phyloP scores from a whole-genome alignment of 2,797 vertebrate genomes.

The Myotis vivesi region DNA sequence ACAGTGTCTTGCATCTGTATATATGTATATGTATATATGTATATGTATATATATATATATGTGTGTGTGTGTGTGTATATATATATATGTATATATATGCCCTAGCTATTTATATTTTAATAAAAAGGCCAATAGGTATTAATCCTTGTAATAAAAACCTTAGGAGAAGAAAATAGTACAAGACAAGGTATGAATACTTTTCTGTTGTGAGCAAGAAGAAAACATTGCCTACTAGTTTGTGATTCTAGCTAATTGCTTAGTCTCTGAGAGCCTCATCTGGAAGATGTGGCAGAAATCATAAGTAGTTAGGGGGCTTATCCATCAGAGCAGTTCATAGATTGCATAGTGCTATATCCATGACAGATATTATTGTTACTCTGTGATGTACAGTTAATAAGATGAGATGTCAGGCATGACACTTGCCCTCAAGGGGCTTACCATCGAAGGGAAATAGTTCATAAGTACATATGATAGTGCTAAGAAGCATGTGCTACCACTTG shows the following conservation, averaged over 20 bases:
- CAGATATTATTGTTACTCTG: not conserved
- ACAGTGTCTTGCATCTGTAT: not conserved
- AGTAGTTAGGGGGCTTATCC: not conserved
- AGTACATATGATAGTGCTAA: not conserved
- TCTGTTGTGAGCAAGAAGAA: not conserved
- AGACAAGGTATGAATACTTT: not conserved
- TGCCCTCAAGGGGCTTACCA: slow-evolving; percentile 59
- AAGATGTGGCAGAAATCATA: slow-evolving; percentile 7
- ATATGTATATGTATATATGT: no score
- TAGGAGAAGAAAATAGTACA: slow-evolving; percentile 12
- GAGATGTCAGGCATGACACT: not conserved
- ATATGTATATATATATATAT: not conserved
- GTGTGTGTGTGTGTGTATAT: no score
- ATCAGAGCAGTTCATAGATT: not conserved
- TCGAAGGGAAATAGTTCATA: not conserved
- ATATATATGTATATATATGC: not conserved
- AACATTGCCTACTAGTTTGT: not conserved
- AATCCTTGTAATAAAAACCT: slow-evolving; percentile 9
- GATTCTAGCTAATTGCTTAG: slow-evolving; percentile 27
- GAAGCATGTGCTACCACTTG: not conserved
- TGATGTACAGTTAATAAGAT: not conserved
- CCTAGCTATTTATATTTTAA: not conserved
- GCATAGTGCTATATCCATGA: not conserved
- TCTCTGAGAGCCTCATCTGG: not conserved
- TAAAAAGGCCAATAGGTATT: not conserved